Evolutionary conservation across 2,888 invertebrate species (phyloP).

Genomic region (Lingula anatina): DNA sequence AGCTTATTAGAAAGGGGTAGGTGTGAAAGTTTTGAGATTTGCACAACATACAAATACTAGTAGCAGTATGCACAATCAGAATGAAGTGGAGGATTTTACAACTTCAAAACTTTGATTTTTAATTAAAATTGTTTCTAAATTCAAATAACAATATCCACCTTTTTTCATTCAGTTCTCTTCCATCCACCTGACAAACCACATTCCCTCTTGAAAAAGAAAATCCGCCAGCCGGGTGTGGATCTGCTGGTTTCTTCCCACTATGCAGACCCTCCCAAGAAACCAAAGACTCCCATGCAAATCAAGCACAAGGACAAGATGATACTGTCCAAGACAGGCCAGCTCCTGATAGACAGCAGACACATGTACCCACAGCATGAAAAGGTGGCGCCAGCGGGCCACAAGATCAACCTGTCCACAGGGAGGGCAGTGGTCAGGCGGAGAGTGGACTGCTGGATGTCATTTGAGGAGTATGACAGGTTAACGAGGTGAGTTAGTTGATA

Average conservation of each 20-base stretch:
- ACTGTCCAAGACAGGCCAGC: constrained; percentile 25
- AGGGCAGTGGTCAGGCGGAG: constrained; percentile 31
- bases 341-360: constrained; percentile 29
- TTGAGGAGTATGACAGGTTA: constrained; percentile 43
- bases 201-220: constrained; percentile 16
- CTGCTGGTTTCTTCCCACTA: constrained; percentile 25
- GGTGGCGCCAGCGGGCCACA: constrained; percentile 20
- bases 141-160: background rate
- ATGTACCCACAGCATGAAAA: constrained; percentile 23
- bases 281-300: constrained; percentile 27
- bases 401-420: constrained; percentile 41
- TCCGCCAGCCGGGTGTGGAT: constrained; percentile 26
- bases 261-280: constrained; percentile 26
- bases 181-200: constrained; percentile 33
- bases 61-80: no score
- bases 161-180: constrained; percentile 30
- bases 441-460: constrained; percentile 47
- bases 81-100: background rate
- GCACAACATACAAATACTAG: no score
- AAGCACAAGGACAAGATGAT: constrained; percentile 31
- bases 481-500: constrained; percentile 23
- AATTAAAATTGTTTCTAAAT: background rate
- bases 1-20: constrained; percentile 36
- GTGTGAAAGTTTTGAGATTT: background rate
- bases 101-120: background rate